A percentile compares a stretch with the other conserved stretches of the same genome.
phyloP scores from a whole-genome alignment of 2,113 vertebrate species.

The Azemiops feae region DNA sequence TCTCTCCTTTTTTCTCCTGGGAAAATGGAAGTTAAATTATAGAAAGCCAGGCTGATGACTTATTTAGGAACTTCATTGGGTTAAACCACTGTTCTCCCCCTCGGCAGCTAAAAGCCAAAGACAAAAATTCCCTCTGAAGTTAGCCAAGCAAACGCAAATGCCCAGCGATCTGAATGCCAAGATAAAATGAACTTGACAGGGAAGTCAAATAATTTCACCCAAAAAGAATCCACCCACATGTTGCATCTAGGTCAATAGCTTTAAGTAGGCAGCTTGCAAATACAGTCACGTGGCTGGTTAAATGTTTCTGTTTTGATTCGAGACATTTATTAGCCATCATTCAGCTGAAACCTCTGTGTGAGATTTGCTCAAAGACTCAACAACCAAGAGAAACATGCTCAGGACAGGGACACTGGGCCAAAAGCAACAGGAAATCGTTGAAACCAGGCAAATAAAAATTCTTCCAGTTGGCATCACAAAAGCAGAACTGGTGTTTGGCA shows the following conservation, averaged over 20 bases:
- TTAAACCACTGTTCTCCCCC: not conserved
- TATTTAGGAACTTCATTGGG: slow-evolving; percentile 8
- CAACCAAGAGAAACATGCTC: not conserved
- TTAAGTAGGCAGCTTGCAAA: not conserved
- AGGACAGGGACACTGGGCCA: not conserved
- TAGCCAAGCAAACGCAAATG: not conserved
- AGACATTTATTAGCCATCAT: not conserved
- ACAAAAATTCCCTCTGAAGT: not conserved
- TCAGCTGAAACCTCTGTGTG: not conserved
- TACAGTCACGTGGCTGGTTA: slow-evolving; percentile 32
- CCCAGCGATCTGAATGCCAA: slow-evolving; percentile 4
- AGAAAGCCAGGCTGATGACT: slow-evolving; percentile 13
- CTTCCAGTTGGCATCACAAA: not conserved
- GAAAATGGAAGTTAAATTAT: slow-evolving; percentile 4
- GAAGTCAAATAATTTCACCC: slow-evolving; percentile 24
- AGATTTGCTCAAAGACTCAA: too few species aligned
- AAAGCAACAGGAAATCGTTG: not conserved
- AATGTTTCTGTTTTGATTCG: not conserved
- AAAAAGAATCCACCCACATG: not conserved
- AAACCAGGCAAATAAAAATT: not conserved
- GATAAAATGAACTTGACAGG: slow-evolving; percentile 10
- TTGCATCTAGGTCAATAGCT: not conserved
- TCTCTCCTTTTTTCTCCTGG: not conserved
- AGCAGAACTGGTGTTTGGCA: not conserved
- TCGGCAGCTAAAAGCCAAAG: slow-evolving; percentile 15